Percentiles rank a stretch among this genome's conserved stretches.
Evolutionary conservation across 2,888 invertebrate species (phyloP).

Genomic region (Brenthis daphne): DNA sequence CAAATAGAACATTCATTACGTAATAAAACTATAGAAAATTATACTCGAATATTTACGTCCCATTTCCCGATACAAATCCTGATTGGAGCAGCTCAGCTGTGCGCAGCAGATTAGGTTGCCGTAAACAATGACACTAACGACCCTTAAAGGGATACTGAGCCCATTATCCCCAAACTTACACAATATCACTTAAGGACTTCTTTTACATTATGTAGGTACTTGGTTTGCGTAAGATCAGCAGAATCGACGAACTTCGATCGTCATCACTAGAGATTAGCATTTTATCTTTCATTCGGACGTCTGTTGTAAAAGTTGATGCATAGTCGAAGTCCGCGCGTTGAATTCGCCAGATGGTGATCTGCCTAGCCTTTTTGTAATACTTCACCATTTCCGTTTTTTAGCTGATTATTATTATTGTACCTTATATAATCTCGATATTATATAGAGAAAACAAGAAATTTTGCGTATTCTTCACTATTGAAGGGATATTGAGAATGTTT

Average conservation of each 20-base stretch:
- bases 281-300: constrained; percentile 24
- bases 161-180: constrained; percentile 38
- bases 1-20: not conserved
- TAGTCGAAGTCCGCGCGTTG: too few species aligned
- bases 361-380: too few species aligned
- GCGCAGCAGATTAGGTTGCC: constrained; percentile 30
- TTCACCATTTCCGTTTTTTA: too few species aligned
- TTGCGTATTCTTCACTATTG: too few species aligned
- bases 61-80: constrained; percentile 23
- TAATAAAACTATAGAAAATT: constrained; percentile 12
- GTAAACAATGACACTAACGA: constrained; percentile 35
- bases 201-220: constrained; percentile 26
- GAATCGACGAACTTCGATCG: constrained; percentile 30
- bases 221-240: constrained; percentile 27
- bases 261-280: constrained; percentile 20
- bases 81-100: constrained; percentile 25
- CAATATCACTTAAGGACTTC: constrained; percentile 40
- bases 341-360: too few species aligned
- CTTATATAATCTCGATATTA: too few species aligned
- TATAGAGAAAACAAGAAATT: too few species aligned
- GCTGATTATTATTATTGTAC: too few species aligned
- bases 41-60: constrained; percentile 12
- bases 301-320: not conserved
- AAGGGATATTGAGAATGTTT: too few species aligned
- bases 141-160: constrained; percentile 24